These are phyloP conservation scores for Helicorthomorpha holstii DNA, from an alignment of 1,140 invertebrate genomes.

Conservation along the genomic window DNA sequence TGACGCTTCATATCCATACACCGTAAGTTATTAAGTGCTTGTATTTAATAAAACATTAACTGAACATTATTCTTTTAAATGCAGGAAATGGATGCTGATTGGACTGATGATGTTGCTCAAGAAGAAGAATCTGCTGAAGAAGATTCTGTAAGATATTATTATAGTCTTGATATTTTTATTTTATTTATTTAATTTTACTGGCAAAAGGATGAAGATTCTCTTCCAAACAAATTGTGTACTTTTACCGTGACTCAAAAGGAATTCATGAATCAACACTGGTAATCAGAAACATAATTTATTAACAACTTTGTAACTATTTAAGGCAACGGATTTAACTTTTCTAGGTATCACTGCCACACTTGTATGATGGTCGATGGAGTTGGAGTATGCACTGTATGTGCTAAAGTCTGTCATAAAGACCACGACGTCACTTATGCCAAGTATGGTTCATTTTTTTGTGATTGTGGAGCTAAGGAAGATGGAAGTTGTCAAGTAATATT, in stretches of 20 bases:
- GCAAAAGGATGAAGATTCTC: constrained; percentile 87
- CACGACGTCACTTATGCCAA: constrained; percentile 97
- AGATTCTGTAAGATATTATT: constrained; percentile 50
- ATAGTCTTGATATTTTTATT: constrained; percentile 9
- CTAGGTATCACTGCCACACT: constrained; percentile 90
- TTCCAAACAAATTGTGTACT: constrained; percentile 88
- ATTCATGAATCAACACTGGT: constrained; percentile 88
- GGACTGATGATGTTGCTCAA: constrained; percentile 55
- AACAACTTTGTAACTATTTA: constrained; percentile 2
- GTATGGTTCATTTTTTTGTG: constrained; percentile 97
- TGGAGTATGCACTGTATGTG: constrained; percentile 93
- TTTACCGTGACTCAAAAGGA: constrained; percentile 94
- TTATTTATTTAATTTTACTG: constrained; percentile 11
- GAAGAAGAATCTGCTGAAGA: constrained; percentile 79
- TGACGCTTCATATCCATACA: no score
- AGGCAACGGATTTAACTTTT: constrained; percentile 2
- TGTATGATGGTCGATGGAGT: constrained; percentile 96
- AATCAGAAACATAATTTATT: constrained; percentile 9
- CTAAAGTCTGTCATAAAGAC: constrained; percentile 85
- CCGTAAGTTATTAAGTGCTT: no score
- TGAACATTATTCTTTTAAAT: no score
- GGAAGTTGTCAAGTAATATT: constrained; percentile 38
- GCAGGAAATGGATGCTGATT: constrained; percentile 55
- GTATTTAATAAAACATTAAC: no score
- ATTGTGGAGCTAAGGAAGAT: constrained; percentile 93